Base-by-base conservation (phyloP, 2,113 vertebrate genomes). In the Ptilonorhynchus violaceus region DNA sequence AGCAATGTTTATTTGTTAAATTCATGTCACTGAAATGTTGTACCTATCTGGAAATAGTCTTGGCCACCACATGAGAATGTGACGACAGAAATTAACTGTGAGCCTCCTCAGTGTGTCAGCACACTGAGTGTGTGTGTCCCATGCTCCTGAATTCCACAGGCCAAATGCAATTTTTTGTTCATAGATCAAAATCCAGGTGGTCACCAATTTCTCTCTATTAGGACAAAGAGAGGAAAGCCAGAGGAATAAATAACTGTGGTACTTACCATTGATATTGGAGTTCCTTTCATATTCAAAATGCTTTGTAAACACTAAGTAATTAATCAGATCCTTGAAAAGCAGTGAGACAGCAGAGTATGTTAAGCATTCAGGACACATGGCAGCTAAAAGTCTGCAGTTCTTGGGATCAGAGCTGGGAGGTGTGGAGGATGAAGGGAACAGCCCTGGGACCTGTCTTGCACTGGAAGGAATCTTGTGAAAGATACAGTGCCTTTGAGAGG, bases 231-330 rank as follows among this genome's bases (percentile, higher is more conserved):
- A 64, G 21, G 41, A 63, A 88, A 80, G 58, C 35, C 58, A 68
- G 53, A 83, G 88, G 37, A 80, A 35, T 84, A 83, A 88, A 76
- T 76, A 94, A 69, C n/a, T 18, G 3, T 35, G 42, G 25, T 46
- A 76, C 41, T 64, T 64, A 56, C 18, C 16, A 19, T 18, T 88
- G 70, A 79, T 82, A 59, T 7, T 41, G 31, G 41, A 31, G n/a
- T 52, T 79, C 58, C 39, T 88, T 88, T 94, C 46, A 83, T 83
- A 66, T 68, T 80, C 79, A 62, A 14, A 25, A 6, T 80, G 63
- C 58, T 88, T 83, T 92, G 62, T 78, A 82, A 93, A 63, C 24
- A 30, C 52, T 27, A 75, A 69, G 83, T 92, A 83, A 93, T 90
- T 85, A 85, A 90, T 80, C 58, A 69, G 78, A 30, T 88, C 33